Conservation (phyloP, 2,888 invertebrate genomes). For the Dromius quadrimaculatus region DNA sequence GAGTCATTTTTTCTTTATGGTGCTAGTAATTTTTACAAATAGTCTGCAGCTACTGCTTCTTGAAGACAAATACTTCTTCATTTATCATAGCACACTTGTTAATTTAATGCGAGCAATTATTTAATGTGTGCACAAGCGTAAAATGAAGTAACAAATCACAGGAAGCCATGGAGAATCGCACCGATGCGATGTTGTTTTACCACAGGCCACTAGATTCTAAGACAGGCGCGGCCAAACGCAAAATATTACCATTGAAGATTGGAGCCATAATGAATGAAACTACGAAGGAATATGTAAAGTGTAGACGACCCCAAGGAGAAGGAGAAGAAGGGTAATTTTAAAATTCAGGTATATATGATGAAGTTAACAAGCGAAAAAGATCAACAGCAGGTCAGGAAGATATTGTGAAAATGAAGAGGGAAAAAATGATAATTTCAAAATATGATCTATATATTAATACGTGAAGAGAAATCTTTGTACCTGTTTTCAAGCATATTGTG, state of each 20-base stretch:
- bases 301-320: not conserved
- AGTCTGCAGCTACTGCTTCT: too few relatives aligned
- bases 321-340: too few relatives aligned
- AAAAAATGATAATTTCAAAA: too few relatives aligned
- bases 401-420: not conserved
- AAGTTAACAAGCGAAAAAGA: too few relatives aligned
- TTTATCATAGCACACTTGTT: slow-evolving; percentile 8
- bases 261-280: not conserved
- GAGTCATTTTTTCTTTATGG: too few relatives aligned
- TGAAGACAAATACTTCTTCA: slow-evolving; percentile 11
- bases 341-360: too few relatives aligned
- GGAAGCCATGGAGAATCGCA: slow-evolving; percentile 32
- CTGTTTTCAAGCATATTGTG: too few relatives aligned
- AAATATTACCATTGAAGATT: not conserved
- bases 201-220: not conserved
- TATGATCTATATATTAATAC: too few relatives aligned
- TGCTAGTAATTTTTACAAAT: too few relatives aligned
- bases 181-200: not conserved
- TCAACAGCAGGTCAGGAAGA: not conserved
- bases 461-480: too few relatives aligned
- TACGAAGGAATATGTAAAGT: not conserved
- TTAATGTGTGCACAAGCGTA: slow-evolving; percentile 36
- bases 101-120: slow-evolving; percentile 32
- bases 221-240: slow-evolving; percentile 8
- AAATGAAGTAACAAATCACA: slow-evolving; percentile 50